Percentiles rank a stretch among this genome's conserved stretches.
phyloP scores from a whole-genome alignment of 2,797 vertebrate species.

The Gephyroberyx darwinii region DNA sequence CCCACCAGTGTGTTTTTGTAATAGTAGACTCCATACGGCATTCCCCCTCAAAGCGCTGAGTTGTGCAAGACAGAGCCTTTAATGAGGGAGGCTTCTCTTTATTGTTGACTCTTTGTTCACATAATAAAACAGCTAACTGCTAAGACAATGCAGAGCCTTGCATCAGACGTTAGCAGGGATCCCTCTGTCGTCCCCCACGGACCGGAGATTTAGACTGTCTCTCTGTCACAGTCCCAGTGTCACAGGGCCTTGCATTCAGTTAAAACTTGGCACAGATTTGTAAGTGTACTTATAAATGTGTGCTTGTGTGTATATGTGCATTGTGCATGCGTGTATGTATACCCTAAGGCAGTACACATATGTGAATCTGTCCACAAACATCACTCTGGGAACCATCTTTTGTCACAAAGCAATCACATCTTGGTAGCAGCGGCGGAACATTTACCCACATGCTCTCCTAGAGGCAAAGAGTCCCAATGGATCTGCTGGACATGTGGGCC shows the following conservation, averaged over 20 bases:
- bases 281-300: slow-evolving; percentile 7
- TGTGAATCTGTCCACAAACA: slow-evolving; percentile 52
- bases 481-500: slow-evolving; percentile 69
- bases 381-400: slow-evolving; percentile 70
- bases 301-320: slow-evolving; percentile 32
- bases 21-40: slow-evolving; percentile 39
- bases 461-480: slow-evolving; percentile 60
- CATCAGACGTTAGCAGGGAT: slow-evolving; percentile 57
- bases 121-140: slow-evolving; percentile 68
- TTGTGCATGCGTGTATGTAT: slow-evolving; percentile 31
- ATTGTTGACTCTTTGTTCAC: slow-evolving; percentile 67
- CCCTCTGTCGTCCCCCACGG: slow-evolving; percentile 53
- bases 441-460: slow-evolving; percentile 58
- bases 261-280: slow-evolving; percentile 56
- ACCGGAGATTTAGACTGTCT: slow-evolving; percentile 64
- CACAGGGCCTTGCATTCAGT: slow-evolving; percentile 50
- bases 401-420: slow-evolving; percentile 74
- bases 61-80: slow-evolving; percentile 63
- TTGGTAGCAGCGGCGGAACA: slow-evolving; percentile 68
- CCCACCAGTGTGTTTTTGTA: slow-evolving; percentile 39
- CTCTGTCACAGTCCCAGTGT: slow-evolving; percentile 56
- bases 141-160: slow-evolving; percentile 64
- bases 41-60: slow-evolving; percentile 53
- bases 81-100: slow-evolving; percentile 64
- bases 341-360: slow-evolving; percentile 25